These are phyloP conservation scores for Trichomalopsis sarcophagae DNA, from an alignment of 1,140 invertebrate species.

Conservation along the genomic window DNA sequence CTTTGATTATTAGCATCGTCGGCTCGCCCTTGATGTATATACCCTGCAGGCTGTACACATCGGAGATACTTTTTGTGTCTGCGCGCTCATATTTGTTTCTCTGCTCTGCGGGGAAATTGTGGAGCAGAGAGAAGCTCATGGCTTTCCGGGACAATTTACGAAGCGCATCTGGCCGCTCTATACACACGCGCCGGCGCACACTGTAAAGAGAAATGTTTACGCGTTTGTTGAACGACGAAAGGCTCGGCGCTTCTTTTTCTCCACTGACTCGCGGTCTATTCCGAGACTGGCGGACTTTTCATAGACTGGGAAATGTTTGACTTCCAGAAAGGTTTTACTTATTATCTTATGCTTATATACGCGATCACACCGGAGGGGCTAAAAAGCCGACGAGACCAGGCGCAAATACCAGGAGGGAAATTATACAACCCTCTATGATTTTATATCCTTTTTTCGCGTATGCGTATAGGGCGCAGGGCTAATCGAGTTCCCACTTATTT, in stretches of 20 bases:
- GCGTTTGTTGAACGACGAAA: not conserved
- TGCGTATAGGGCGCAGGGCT: not conserved
- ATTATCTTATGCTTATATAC: too few species aligned
- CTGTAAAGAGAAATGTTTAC: not conserved
- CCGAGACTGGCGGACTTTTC: not conserved
- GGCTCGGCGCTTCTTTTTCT: not conserved
- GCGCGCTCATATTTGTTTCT: not conserved
- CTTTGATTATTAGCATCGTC: not conserved
- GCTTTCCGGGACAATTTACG: not conserved
- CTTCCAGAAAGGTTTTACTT: too few species aligned
- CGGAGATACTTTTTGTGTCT: not conserved
- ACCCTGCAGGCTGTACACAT: not conserved
- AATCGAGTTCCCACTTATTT: not conserved
- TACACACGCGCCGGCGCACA: not conserved
- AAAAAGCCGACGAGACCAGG: too few species aligned
- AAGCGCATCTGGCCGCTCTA: not conserved
- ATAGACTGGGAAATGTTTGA: too few species aligned
- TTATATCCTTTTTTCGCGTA: not conserved
- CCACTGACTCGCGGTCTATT: not conserved
- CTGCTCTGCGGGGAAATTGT: not conserved
- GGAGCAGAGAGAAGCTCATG: not conserved
- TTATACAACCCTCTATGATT: not conserved
- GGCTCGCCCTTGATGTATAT: not conserved
- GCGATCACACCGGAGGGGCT: too few species aligned
- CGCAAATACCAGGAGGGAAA: not conserved